Evolutionary conservation across 2,797 vertebrate genomes (phyloP).

Genomic region (Enteromius treurensis): DNA sequence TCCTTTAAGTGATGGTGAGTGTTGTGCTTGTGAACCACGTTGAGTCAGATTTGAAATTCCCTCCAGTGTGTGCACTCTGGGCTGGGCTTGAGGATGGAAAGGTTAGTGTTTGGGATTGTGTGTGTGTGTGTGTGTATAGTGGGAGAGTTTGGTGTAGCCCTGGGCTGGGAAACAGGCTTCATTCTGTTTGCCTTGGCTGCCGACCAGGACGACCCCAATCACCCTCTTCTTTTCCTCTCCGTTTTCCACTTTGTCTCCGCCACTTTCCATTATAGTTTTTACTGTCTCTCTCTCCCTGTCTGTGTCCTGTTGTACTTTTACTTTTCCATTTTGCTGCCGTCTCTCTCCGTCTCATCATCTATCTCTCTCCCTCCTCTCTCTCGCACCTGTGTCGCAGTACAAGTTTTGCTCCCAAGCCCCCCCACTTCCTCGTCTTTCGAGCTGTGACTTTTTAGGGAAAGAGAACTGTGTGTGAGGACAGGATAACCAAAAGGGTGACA

Average conservation of each 20-base stretch:
- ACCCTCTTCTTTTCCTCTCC: conserved; percentile 60
- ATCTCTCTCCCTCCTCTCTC: not conserved
- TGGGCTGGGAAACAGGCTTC: conserved; percentile 67
- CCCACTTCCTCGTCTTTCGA: conserved; percentile 32
- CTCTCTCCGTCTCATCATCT: conserved; percentile 34
- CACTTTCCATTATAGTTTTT: conserved; percentile 55
- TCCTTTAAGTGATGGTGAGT: not conserved
- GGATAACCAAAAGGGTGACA: conserved; percentile 62
- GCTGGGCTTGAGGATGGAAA: conserved; percentile 42
- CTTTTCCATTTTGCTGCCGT: conserved; percentile 44
- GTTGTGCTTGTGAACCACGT: not conserved
- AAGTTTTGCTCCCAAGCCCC: not conserved
- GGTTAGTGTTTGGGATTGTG: conserved; percentile 43
- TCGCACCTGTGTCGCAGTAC: conserved; percentile 39
- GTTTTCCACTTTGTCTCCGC: conserved; percentile 55
- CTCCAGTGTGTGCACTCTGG: conserved; percentile 42
- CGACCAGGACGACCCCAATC: conserved; percentile 63
- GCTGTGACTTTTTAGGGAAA: conserved; percentile 64
- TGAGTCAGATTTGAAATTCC: conserved; percentile 32
- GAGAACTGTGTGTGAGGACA: conserved; percentile 62
- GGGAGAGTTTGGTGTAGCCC: conserved; percentile 54
- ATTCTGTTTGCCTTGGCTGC: conserved; percentile 66
- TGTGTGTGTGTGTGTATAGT: conserved; percentile 17
- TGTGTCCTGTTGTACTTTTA: conserved; percentile 38
- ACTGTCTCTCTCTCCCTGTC: conserved; percentile 30